Conservation (phyloP, 1,140 invertebrate species). For the Anastrepha ludens region DNA sequence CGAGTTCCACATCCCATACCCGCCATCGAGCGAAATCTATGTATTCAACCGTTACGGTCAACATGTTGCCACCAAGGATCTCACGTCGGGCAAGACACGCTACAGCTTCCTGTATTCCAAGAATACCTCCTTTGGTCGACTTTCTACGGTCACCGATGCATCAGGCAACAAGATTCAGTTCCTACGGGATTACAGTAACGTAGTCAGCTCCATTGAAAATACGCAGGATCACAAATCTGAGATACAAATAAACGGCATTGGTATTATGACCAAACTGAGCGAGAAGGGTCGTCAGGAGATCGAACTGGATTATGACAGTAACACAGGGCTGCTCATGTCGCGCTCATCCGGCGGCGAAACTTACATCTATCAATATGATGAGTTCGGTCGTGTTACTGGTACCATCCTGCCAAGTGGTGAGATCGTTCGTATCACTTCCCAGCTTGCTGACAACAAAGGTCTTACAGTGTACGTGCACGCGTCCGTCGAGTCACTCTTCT, state of each 20-base stretch:
- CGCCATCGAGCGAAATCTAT: constrained; percentile 92
- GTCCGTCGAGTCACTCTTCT: constrained; percentile 71
- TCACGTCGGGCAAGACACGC: constrained; percentile 92
- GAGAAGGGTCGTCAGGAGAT: constrained; percentile 88
- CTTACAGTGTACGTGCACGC: constrained; percentile 82
- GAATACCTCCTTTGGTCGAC: constrained; percentile 95
- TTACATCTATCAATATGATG: constrained; percentile 92
- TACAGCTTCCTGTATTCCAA: constrained; percentile 98
- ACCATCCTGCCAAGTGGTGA: constrained; percentile 93
- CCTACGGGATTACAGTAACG: constrained; percentile 90
- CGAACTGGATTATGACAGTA: constrained; percentile 89
- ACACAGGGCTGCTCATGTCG: constrained; percentile 86
- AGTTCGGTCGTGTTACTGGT: constrained; percentile 87
- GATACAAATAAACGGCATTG: constrained; percentile 90
- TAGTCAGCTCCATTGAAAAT: constrained; percentile 94
- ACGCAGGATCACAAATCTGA: constrained; percentile 94
- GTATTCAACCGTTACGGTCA: constrained; percentile 96
- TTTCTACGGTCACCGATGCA: constrained; percentile 93
- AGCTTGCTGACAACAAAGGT: constrained; percentile 83
- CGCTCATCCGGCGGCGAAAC: constrained; percentile 88
- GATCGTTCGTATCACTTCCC: constrained; percentile 85
- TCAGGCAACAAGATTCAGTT: constrained; percentile 95
- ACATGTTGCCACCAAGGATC: constrained; percentile 93
- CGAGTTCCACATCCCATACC: constrained; percentile 95
- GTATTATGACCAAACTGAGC: constrained; percentile 87